Evolutionary conservation across 1,140 invertebrate species (phyloP).

Genomic region (Physella acuta): DNA sequence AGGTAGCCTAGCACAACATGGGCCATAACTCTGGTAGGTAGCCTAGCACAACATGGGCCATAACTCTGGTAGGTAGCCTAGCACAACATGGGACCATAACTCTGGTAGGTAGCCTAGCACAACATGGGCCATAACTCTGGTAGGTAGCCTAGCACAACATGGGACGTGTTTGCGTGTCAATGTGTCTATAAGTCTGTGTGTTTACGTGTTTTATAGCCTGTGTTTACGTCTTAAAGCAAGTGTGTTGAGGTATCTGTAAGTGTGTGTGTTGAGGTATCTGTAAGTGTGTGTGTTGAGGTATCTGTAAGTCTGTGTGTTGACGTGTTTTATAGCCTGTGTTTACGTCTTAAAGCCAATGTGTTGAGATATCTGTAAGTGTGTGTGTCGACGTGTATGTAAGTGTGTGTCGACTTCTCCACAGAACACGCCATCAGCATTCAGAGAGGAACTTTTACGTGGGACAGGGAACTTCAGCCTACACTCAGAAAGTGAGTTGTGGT

Average conservation of each 20-base stretch:
- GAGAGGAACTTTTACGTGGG: constrained; percentile 10
- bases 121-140: too few relatives aligned
- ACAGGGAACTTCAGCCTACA: not conserved
- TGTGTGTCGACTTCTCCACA: not conserved
- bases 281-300: not conserved
- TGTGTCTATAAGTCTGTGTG: too few relatives aligned
- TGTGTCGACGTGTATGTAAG: not conserved
- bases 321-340: not conserved
- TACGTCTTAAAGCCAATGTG: not conserved
- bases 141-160: too few relatives aligned
- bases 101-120: too few relatives aligned
- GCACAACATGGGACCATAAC: too few relatives aligned
- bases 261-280: not conserved
- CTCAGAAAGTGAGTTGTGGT: constrained; percentile 1
- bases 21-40: too few relatives aligned
- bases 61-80: too few relatives aligned
- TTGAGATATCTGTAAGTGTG: not conserved
- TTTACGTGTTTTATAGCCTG: too few relatives aligned
- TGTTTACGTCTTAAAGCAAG: not conserved
- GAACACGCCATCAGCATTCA: constrained; percentile 2
- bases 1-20: too few relatives aligned
- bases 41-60: too few relatives aligned
- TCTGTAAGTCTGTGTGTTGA: not conserved
- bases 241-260: not conserved
- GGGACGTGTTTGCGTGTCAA: too few relatives aligned